These are phyloP conservation scores for Cottus gobio DNA, from an alignment of 2,113 vertebrate species.

Conservation along the genomic window DNA sequence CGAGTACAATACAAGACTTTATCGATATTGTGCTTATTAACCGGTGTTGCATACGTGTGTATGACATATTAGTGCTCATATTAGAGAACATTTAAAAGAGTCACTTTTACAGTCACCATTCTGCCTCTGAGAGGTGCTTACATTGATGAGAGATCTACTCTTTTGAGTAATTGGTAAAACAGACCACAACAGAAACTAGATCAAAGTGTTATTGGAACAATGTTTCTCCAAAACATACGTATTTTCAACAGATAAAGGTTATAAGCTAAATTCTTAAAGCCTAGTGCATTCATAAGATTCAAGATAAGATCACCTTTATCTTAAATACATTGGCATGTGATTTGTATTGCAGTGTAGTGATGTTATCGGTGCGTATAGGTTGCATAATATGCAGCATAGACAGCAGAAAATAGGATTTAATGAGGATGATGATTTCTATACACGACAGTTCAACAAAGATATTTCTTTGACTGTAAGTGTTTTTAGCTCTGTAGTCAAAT, in stretches of 20 bases:
- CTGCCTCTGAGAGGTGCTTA: not conserved
- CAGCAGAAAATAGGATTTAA: not conserved
- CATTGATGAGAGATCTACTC: not conserved
- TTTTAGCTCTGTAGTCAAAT: not conserved
- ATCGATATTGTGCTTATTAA: no score
- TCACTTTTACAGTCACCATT: not conserved
- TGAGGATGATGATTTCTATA: not conserved
- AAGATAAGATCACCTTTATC: not conserved
- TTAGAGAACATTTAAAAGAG: not conserved
- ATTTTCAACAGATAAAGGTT: not conserved
- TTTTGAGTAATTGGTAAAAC: not conserved
- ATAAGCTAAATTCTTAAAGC: not conserved
- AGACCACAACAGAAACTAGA: not conserved
- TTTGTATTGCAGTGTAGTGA: not conserved
- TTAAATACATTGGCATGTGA: not conserved
- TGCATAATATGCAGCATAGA: not conserved
- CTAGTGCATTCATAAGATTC: not conserved
- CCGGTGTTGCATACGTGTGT: no score
- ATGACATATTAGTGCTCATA: no score
- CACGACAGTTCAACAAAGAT: not conserved
- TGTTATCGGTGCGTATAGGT: not conserved
- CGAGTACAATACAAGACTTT: no score
- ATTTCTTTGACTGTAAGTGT: slow-evolving; percentile 1
- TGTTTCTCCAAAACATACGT: not conserved
- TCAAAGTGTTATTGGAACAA: not conserved